Base-by-base conservation (phyloP, 2,888 invertebrate species). In the Lepetodrilus schrolli region DNA sequence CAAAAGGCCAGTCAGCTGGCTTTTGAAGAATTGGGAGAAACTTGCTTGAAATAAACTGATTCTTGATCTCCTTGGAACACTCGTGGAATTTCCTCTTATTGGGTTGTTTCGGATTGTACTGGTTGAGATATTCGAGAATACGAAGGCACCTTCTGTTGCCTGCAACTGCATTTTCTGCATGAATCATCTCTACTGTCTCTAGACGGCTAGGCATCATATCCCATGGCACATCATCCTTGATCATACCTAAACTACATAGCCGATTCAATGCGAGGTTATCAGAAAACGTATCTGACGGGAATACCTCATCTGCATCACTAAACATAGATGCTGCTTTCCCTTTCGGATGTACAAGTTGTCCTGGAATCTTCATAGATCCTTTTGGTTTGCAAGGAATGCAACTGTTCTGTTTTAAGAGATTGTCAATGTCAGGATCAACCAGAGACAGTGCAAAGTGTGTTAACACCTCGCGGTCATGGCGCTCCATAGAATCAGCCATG, bases 361-460 rank as follows among this genome's bases (percentile, higher is more conserved):
- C 34, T 26, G 83, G 80, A 37, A 50, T 68, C 21, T 66, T 75
- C n/a, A 84, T 73, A n/a, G 49, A 51, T 2, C 83, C 83, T 13
- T 73, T 49, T 30, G 82, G 80, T 20, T 79, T 77, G 2, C 76
- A 78, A 1, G 85, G 84, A 36, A 85, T 81, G 66, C 83, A 86
- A 5, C 34, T 36, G 48, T 38, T 36, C 1, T 26, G n/a, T 30
- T 8, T 43, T 7, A 84, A n/a, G 20, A 79, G 30, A 5, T 34
- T 17, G 34, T 75, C 66, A 20, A 84, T 21, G 7, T 66, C 21
- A 30, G 38, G 7, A 23, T 50, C 38, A 23, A 72, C 66, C 20
- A 47, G 51, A n/a, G 72, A 38, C 43, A 85, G 68, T 4, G 82
- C 81, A 50, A 78, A 74, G 26, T 80, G 43, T 4, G 85, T 65